phyloP scores from a whole-genome alignment of 2,797 vertebrate species.

The Gymnoscopelus microlampas region DNA sequence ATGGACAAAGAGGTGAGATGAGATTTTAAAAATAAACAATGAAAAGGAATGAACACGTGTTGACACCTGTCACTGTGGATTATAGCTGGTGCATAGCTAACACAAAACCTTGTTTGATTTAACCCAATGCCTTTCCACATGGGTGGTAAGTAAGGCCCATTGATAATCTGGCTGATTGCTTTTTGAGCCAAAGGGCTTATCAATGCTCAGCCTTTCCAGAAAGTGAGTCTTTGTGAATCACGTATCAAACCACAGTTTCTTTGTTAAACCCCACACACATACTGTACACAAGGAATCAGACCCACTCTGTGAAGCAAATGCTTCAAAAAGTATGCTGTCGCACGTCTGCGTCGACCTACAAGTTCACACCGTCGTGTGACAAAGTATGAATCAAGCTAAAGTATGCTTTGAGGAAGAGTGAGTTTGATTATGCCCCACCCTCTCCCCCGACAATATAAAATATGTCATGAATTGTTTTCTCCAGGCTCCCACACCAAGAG shows the following conservation, averaged over 20 bases:
- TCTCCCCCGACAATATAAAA: neutral
- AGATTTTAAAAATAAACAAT: neutral
- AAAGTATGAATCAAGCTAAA: too few relatives aligned
- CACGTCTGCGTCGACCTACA: too few relatives aligned
- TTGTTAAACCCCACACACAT: too few relatives aligned
- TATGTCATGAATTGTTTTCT: neutral
- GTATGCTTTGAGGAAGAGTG: neutral
- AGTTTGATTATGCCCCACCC: neutral
- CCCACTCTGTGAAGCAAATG: too few relatives aligned
- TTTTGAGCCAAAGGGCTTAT: neutral
- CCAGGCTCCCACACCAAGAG: slow-evolving; percentile 63
- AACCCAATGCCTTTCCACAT: slow-evolving; percentile 14
- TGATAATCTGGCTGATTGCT: slow-evolving; percentile 24
- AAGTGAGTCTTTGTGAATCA: too few relatives aligned
- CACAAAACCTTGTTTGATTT: slow-evolving; percentile 9
- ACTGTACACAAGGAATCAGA: too few relatives aligned
- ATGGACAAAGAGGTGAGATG: slow-evolving; percentile 90
- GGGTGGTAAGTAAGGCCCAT: neutral
- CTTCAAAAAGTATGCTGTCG: too few relatives aligned
- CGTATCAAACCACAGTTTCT: too few relatives aligned
- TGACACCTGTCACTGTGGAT: too few relatives aligned
- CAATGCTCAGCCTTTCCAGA: neutral
- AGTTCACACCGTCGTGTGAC: too few relatives aligned
- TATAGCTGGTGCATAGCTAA: too few relatives aligned
- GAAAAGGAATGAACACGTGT: neutral